Conservation (phyloP, 1,140 invertebrate species). For the Trichonephila inaurata region DNA sequence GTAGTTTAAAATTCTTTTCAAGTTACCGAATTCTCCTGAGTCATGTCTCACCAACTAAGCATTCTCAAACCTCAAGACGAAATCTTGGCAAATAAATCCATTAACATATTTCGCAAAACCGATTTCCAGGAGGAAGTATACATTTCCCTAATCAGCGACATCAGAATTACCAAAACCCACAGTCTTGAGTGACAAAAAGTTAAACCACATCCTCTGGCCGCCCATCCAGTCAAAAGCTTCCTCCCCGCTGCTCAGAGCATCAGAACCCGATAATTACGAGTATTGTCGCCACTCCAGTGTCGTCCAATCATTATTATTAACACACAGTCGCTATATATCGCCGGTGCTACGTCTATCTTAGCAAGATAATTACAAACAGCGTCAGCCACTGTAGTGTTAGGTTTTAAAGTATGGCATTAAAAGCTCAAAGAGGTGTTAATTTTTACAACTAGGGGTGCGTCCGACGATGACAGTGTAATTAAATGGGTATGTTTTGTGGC, state of each 20-base stretch:
- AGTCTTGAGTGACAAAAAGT: neutral
- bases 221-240: conserved; percentile 13
- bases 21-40: too few relatives aligned
- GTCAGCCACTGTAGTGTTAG: neutral
- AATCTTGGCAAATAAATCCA: too few relatives aligned
- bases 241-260: neutral
- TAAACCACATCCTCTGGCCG: conserved; percentile 8
- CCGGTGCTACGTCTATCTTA: neutral
- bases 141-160: neutral
- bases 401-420: conserved; percentile 53
- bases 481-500: neutral
- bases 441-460: neutral
- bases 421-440: conserved; percentile 17
- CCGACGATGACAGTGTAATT: conserved; percentile 38
- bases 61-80: too few relatives aligned
- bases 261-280: conserved; percentile 37
- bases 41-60: too few relatives aligned
- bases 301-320: conserved; percentile 53
- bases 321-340: neutral
- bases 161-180: neutral
- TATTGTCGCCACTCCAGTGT: conserved; percentile 41
- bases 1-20: too few relatives aligned
- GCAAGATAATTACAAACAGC: conserved; percentile 16
- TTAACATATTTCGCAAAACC: neutral
- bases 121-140: neutral